Evolutionary conservation across 2,797 vertebrate genomes (phyloP).

Genomic region (Austrolebias charrua): DNA sequence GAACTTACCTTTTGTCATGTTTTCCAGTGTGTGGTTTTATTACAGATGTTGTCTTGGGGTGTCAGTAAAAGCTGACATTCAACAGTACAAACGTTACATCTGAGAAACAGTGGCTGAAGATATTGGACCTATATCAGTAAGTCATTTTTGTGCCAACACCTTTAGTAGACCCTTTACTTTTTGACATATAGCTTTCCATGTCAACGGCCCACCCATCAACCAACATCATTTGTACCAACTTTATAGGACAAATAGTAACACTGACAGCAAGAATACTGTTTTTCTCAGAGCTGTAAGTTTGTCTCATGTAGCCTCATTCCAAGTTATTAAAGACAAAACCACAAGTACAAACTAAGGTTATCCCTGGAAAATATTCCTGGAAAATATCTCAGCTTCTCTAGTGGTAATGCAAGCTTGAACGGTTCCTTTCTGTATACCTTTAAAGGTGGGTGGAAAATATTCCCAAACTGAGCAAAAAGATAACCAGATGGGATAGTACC

Average conservation of each 20-base stretch:
- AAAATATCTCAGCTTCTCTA: background rate
- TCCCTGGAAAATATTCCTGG: background rate
- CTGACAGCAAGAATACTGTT: slow-evolving; percentile 23
- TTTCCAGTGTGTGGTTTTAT: slow-evolving; percentile 49
- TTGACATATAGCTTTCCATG: slow-evolving; percentile 43
- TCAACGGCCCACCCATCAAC: slow-evolving; percentile 39
- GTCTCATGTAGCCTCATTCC: background rate
- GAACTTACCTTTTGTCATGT: slow-evolving; percentile 41
- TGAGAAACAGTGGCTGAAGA: slow-evolving; percentile 43
- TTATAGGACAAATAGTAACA: slow-evolving; percentile 9
- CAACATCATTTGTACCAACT: slow-evolving; percentile 37
- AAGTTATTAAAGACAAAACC: background rate
- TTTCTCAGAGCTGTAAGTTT: slow-evolving; percentile 1
- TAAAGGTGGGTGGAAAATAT: no score
- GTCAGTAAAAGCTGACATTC: slow-evolving; percentile 59
- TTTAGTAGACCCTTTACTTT: slow-evolving; percentile 8
- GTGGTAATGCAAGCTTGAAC: background rate
- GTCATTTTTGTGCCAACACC: slow-evolving; percentile 64
- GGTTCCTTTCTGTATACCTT: no score
- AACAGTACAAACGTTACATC: slow-evolving; percentile 19
- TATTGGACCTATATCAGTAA: slow-evolving; percentile 35
- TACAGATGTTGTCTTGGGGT: slow-evolving; percentile 42
- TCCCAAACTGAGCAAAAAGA: no score
- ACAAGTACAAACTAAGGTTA: background rate
- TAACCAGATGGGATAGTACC: no score